phyloP scores from a whole-genome alignment of 1,140 invertebrate genomes.

The Hesperophylax magnus region DNA sequence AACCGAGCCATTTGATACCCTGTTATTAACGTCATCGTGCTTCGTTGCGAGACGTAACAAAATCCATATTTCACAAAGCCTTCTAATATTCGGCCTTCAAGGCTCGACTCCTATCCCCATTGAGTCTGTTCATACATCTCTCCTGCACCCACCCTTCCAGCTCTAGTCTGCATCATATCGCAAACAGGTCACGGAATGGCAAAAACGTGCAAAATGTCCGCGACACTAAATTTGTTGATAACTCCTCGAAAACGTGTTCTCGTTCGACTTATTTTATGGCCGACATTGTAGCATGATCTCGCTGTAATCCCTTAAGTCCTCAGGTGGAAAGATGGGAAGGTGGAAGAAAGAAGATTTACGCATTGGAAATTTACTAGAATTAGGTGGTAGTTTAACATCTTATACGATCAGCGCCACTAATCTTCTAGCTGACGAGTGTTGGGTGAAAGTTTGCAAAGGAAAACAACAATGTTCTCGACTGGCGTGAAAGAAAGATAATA shows the following conservation, averaged over 20 bases:
- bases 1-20: too few species aligned
- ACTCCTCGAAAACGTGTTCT: constrained; percentile 24
- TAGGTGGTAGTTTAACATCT: too few species aligned
- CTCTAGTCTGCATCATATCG: constrained; percentile 27
- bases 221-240: constrained; percentile 46
- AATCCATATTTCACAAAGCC: too few species aligned
- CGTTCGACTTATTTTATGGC: constrained; percentile 7
- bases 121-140: not conserved
- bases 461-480: too few species aligned
- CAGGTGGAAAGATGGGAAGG: not conserved
- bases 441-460: too few species aligned
- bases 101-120: not conserved
- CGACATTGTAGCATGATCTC: not conserved
- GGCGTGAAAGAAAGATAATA: too few species aligned
- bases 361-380: too few species aligned
- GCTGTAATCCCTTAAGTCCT: constrained; percentile 17
- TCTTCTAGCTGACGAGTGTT: too few species aligned
- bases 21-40: too few species aligned
- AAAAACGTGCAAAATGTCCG: constrained; percentile 45
- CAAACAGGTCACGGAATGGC: constrained; percentile 28
- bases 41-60: too few species aligned
- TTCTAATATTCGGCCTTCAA: too few species aligned
- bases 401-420: too few species aligned
- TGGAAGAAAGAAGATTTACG: not conserved
- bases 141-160: not conserved